Percentiles rank a stretch among this genome's conserved stretches.
These are phyloP conservation scores for Hydropsyche tenuis DNA, from an alignment of 1,140 invertebrate species.

Conservation along the genomic window DNA sequence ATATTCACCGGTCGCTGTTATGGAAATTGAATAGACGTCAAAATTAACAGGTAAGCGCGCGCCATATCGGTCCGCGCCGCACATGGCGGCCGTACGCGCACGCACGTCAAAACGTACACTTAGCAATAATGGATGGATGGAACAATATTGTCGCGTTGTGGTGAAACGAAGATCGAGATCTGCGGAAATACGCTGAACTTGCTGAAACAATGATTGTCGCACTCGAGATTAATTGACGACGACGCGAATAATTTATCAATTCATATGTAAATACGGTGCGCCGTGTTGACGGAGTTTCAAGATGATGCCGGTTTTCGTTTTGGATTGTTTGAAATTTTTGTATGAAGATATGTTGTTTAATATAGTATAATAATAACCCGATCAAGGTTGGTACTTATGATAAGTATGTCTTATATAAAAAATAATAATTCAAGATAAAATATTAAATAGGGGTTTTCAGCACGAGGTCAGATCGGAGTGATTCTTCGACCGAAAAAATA, in stretches of 20 bases:
- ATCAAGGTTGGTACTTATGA: too few relatives aligned
- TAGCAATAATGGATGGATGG: too few relatives aligned
- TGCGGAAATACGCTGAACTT: not conserved
- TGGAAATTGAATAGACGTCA: slow-evolving; percentile 22
- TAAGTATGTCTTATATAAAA: too few relatives aligned
- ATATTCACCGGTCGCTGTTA: slow-evolving; percentile 6
- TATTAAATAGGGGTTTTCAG: too few relatives aligned
- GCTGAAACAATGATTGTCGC: not conserved
- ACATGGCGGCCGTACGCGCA: not conserved
- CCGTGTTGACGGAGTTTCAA: too few relatives aligned
- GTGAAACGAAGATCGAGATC: slow-evolving; percentile 4
- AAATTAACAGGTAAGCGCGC: not conserved
- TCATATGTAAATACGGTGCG: slow-evolving; percentile 15
- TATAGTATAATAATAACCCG: too few relatives aligned
- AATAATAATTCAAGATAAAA: too few relatives aligned
- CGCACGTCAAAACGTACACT: not conserved
- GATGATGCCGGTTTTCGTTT: too few relatives aligned
- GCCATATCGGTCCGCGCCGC: not conserved
- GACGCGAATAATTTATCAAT: slow-evolving; percentile 21
- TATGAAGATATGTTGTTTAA: too few relatives aligned
- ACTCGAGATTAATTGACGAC: slow-evolving; percentile 25
- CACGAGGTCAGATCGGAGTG: too few relatives aligned
- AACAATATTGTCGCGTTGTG: not conserved
- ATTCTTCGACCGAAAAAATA: too few relatives aligned
- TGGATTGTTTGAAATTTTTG: not conserved